A percentile compares a stretch with the other conserved stretches of the same genome.
Conservation (phyloP, 2,797 vertebrate genomes). For the Synanceia verrucosa region DNA sequence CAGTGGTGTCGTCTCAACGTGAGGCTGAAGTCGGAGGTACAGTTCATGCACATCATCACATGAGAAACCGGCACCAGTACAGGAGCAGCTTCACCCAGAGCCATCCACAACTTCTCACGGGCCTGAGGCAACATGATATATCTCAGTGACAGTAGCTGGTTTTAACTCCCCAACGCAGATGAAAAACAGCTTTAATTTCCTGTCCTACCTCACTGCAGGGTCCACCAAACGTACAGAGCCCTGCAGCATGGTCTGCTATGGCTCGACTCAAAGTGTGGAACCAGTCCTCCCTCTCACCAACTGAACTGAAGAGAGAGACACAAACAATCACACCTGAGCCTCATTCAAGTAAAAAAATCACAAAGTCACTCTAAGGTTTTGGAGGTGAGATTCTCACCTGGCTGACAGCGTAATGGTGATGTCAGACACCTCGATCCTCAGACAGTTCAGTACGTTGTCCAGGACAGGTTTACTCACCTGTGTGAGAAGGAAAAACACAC, state of each 20-base stretch:
- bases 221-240: constrained; percentile 83
- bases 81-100: constrained; percentile 92
- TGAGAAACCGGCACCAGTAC: constrained; percentile 92
- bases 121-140: constrained; percentile 75
- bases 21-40: constrained; percentile 94
- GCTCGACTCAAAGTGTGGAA: constrained; percentile 91
- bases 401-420: constrained; percentile 91
- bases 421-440: constrained; percentile 91
- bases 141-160: background rate
- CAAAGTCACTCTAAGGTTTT: background rate
- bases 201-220: constrained; percentile 80
- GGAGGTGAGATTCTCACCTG: constrained; percentile 80
- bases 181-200: background rate
- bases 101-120: constrained; percentile 91
- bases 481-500: background rate
- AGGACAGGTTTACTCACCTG: constrained; percentile 92
- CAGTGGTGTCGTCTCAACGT: constrained; percentile 94
- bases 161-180: background rate
- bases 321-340: background rate
- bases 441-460: constrained; percentile 88
- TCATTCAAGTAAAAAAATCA: background rate
- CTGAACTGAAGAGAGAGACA: constrained; percentile 84
- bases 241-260: constrained; percentile 84
- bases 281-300: constrained; percentile 95
- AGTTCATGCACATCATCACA: constrained; percentile 98